Base-by-base conservation (phyloP, 2,888 invertebrate genomes). In the Eulithis testata region DNA sequence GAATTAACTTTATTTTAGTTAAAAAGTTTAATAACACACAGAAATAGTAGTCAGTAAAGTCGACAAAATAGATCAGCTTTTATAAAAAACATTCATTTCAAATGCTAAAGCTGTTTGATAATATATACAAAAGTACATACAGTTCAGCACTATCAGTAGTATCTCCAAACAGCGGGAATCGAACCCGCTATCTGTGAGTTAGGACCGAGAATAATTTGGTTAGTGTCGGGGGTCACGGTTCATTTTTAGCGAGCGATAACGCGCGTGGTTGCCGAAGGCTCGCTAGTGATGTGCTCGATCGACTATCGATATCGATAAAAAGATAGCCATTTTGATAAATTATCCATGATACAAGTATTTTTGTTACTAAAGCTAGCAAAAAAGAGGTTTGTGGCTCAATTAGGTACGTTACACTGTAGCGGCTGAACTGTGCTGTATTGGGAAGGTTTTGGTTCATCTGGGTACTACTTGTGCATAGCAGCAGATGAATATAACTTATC, bases 261-360 rank as follows among this genome's bases (percentile, higher is more conserved):
- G 89, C 90, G 91, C 92, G 91, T 92, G 92, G 87, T 90, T 77
- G 92, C 92, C 88, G 74, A 75, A 73, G 91, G 92, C 89, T 78
- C 63, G 60, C 2, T 86, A 89, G 88, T 73, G 88, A 50, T 81
- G 87, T 43, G 52, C 67, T 60, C 72, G 21, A 70, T 72, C 75
- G 70, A 47, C 11, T 43, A 64, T 66, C 27, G 52, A 63, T 67
- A 44, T 73, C 70, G 72, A 75, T 65, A 53, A 53, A 44, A 49
- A 40, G 47, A 49, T n/a, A 31, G 49, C 47, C 54, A 43, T 44
- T 40, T 45, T 40, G 11, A 5, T 7, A 31, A 31, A 31, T 4
- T 31, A 2, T 6, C 3, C 5, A 31, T 6, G 21, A 1, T 31
- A 31, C 31, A 31, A 31, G 3, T 21, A 21, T 2, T 21, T 21